Evolutionary conservation across 2,113 vertebrate species (phyloP), one percentile per base, ranked within the genome.

Genomic region (Brachyistius frenatus): DNA sequence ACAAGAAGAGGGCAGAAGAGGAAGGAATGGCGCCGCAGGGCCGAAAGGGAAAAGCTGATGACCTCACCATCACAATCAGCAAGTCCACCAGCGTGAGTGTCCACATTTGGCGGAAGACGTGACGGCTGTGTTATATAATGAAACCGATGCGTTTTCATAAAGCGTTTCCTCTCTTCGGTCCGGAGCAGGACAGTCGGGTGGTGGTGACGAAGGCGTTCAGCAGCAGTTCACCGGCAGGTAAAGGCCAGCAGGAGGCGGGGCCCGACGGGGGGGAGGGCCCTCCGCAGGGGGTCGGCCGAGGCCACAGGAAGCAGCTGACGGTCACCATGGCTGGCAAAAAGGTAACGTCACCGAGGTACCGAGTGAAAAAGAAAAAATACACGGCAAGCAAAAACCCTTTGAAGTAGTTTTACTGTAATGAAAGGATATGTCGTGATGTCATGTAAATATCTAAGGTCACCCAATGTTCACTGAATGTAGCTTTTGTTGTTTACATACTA

Each of bases 21-120:
- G 97, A 96, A 75, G 95, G 95, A 73, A 97, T 97, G 95, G 94
- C 96, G 7, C 92, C 96, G 80, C 96, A 95, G 69, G 91, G 93
- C 11, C 94, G 92, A 52, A 95, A 91, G 78, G 95, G 93, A 66
- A 96, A 91, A 88, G 92, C 96, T 1, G 97, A 99, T 4, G 95
- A 97, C 77, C 95, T 99, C 41, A 97, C 95, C 1, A 96, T 99
- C 89, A 99, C 97, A n/a, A 96, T 99, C 92, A 98, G 95, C 91
- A 98, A 98, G 83, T 94, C 95, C 73, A 94, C 94, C 3, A 95
- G 93, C 0, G 97, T 99, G 94, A 96, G 97, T 91, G 56, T 78
- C 50, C n/a, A 37, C 15, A 11, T 9, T 23, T 2, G 37, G 8
- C 10, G 44, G 41, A 10, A 0, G 23, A 67, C 2, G 36, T 32